phyloP scores from a whole-genome alignment of 2,113 vertebrate genomes.

The Nibea albiflora region DNA sequence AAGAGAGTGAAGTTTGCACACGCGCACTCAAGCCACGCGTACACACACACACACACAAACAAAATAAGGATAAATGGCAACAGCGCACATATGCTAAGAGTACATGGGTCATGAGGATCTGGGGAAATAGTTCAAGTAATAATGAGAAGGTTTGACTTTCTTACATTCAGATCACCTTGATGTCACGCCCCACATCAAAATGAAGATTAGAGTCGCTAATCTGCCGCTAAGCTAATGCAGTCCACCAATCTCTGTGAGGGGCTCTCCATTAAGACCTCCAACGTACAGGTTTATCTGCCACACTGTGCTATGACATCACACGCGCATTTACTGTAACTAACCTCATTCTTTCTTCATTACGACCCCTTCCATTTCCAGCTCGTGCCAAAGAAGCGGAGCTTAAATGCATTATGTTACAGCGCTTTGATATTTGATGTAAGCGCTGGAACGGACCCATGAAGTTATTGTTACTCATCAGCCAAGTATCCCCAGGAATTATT shows the following conservation, averaged over 20 bases:
- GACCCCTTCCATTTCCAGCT: background rate
- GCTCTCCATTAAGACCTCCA: background rate
- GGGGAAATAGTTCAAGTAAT: constrained; percentile 32
- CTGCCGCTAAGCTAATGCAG: background rate
- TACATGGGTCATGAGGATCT: constrained; percentile 48
- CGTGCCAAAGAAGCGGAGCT: background rate
- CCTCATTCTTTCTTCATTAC: background rate
- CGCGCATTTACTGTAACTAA: background rate
- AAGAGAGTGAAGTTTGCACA: constrained; percentile 82
- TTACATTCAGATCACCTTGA: constrained; percentile 33
- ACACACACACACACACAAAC: constrained; percentile 48
- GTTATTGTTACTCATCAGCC: background rate
- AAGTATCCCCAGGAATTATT: background rate
- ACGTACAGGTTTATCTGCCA: background rate
- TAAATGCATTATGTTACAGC: background rate
- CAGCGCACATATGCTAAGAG: constrained; percentile 45
- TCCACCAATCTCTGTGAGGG: background rate
- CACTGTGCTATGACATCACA: background rate
- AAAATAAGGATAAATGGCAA: constrained; percentile 82
- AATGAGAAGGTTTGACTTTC: constrained; percentile 26
- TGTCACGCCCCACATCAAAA: background rate
- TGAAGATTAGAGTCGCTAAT: background rate
- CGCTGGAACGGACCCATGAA: background rate
- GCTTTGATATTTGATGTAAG: constrained; percentile 5
- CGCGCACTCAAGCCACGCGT: constrained; percentile 60